Conservation (phyloP, 2,797 vertebrate genomes). For the Poecilia gillii region DNA sequence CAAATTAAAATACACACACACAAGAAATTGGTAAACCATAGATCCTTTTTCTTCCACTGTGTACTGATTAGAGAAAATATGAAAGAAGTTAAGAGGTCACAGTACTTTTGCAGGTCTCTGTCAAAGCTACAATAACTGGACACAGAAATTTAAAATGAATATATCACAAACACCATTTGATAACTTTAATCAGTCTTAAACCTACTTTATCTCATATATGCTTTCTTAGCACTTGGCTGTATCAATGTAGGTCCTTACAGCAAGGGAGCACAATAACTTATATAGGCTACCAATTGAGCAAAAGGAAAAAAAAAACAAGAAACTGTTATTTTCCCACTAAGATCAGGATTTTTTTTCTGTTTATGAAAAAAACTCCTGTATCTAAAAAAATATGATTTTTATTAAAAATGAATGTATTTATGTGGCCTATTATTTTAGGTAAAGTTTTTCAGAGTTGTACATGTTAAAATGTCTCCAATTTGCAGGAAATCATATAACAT, state of each 20-base stretch:
- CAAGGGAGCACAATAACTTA: neutral
- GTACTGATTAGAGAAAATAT: neutral
- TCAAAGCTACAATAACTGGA: neutral
- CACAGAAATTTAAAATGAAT: neutral
- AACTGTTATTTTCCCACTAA: neutral
- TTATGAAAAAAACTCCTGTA: neutral
- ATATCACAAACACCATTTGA: neutral
- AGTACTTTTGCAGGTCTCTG: neutral
- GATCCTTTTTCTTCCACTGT: neutral
- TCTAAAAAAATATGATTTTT: too few species aligned
- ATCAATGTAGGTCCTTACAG: neutral
- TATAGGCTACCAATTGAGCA: neutral
- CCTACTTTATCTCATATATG: neutral
- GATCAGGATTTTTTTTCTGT: neutral
- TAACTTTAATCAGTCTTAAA: neutral
- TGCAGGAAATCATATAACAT: neutral
- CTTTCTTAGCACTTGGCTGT: neutral
- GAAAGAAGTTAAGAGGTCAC: neutral
- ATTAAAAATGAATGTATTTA: too few species aligned
- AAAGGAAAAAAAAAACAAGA: neutral
- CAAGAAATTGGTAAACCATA: neutral
- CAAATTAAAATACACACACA: neutral
- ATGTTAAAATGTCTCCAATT: constrained; percentile 5
- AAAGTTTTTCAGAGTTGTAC: neutral
- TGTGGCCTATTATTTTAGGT: too few species aligned